These are phyloP conservation scores for Vannuccia rotundouncinata DNA, from an alignment of 2,888 invertebrate genomes.

Conservation along the genomic window DNA sequence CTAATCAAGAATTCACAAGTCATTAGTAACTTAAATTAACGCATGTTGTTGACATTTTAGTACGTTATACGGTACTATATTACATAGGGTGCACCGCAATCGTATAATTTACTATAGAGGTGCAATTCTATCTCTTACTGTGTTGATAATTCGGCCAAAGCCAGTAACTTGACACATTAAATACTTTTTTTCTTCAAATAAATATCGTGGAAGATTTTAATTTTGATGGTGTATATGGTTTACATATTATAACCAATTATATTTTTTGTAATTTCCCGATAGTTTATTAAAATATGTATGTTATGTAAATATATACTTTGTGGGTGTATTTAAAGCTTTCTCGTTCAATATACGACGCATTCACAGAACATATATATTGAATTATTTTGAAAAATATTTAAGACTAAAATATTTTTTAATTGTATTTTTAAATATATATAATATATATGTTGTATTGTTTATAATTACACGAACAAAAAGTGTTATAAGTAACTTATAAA, in stretches of 20 bases:
- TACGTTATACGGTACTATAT: too few species aligned
- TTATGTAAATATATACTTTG: neutral
- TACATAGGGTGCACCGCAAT: too few species aligned
- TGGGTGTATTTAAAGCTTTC: neutral
- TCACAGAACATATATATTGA: slow-evolving; percentile 2
- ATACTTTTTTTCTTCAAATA: slow-evolving; percentile 19
- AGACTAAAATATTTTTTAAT: neutral
- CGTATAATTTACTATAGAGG: too few species aligned
- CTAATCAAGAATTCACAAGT: too few species aligned
- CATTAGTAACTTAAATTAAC: too few species aligned
- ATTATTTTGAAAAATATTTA: neutral
- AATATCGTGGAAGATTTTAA: neutral
- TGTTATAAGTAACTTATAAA: slow-evolving; percentile 13
- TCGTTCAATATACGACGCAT: neutral
- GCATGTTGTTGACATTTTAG: too few species aligned
- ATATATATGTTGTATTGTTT: neutral
- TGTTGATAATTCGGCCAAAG: too few species aligned
- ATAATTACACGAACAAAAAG: slow-evolving; percentile 18
- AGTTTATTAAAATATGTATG: slow-evolving; percentile 14
- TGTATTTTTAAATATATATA: slow-evolving; percentile 18
- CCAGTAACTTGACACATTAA: slow-evolving; percentile 15
- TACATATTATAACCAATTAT: slow-evolving; percentile 12
- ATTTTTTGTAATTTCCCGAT: slow-evolving; percentile 11
- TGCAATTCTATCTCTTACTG: too few species aligned
- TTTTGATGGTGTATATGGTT: slow-evolving; percentile 12